Conservation (phyloP, 35 echinoderm and acorn worm species). For the Amphiura filiformis region DNA sequence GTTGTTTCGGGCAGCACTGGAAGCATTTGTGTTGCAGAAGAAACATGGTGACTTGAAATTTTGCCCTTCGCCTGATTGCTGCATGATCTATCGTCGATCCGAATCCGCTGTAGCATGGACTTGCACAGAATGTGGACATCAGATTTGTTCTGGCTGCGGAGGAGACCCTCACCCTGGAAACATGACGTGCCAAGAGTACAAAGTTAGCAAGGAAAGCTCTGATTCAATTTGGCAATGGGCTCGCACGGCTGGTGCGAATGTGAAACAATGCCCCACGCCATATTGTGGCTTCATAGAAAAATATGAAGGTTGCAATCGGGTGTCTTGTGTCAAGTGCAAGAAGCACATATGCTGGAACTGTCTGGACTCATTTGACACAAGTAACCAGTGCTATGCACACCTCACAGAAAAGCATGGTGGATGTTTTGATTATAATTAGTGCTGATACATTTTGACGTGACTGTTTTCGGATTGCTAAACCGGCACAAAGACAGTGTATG, state of each 20-base stretch:
- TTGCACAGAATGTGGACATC: constrained; percentile 14
- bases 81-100: constrained; percentile 26
- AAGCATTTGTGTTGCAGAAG: constrained; percentile 24
- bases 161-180: constrained; percentile 10
- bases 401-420: neutral
- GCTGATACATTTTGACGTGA: no score
- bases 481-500: no score
- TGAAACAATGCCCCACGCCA: constrained; percentile 26
- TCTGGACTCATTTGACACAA: constrained; percentile 4
- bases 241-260: neutral
- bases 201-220: constrained; percentile 12
- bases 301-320: constrained; percentile 17
- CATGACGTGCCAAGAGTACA: constrained; percentile 27
- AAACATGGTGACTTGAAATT: constrained; percentile 23
- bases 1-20: constrained; percentile 20
- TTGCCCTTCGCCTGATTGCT: constrained; percentile 36
- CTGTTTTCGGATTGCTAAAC: no score
- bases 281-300: constrained; percentile 30
- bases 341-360: constrained; percentile 43
- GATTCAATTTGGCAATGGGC: constrained; percentile 15
- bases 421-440: neutral
- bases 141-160: constrained; percentile 27
- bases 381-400: neutral
- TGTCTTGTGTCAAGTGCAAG: constrained; percentile 3
- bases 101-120: neutral